A percentile compares a stretch with the other conserved stretches of the same genome.
These are phyloP conservation scores for Ceraclea dissimilis DNA, from an alignment of 2,888 invertebrate genomes.

Conservation along the genomic window DNA sequence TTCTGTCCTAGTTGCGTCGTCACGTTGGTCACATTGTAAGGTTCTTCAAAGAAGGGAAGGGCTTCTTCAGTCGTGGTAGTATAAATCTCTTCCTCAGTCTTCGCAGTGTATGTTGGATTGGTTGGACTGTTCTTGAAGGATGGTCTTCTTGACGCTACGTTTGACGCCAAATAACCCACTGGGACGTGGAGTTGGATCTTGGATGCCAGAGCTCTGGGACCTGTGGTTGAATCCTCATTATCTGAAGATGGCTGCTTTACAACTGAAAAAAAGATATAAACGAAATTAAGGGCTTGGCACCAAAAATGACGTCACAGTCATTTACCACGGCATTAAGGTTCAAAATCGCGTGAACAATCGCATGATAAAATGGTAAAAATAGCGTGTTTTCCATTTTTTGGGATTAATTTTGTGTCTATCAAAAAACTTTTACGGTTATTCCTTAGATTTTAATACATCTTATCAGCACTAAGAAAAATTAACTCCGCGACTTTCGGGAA, in stretches of 20 bases:
- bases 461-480: too few species aligned
- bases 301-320: too few species aligned
- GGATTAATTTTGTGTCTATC: too few species aligned
- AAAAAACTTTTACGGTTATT: too few species aligned
- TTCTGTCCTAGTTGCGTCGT: slow-evolving; percentile 49
- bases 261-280: neutral
- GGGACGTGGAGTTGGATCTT: slow-evolving; percentile 24
- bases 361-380: too few species aligned
- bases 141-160: neutral
- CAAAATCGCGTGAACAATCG: too few species aligned
- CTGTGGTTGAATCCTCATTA: neutral
- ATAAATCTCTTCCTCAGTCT: slow-evolving; percentile 4
- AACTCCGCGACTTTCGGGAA: too few species aligned
- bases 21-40: slow-evolving; percentile 44
- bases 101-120: neutral
- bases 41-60: slow-evolving; percentile 54
- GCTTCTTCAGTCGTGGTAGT: slow-evolving; percentile 43
- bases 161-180: slow-evolving; percentile 6
- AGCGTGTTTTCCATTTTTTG: too few species aligned
- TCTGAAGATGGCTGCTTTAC: neutral
- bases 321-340: too few species aligned
- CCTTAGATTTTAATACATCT: too few species aligned
- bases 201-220: neutral
- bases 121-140: neutral
- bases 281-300: too few species aligned